Evolutionary conservation across 2,113 vertebrate species (phyloP).

Genomic region (Myotis brandtii): DNA sequence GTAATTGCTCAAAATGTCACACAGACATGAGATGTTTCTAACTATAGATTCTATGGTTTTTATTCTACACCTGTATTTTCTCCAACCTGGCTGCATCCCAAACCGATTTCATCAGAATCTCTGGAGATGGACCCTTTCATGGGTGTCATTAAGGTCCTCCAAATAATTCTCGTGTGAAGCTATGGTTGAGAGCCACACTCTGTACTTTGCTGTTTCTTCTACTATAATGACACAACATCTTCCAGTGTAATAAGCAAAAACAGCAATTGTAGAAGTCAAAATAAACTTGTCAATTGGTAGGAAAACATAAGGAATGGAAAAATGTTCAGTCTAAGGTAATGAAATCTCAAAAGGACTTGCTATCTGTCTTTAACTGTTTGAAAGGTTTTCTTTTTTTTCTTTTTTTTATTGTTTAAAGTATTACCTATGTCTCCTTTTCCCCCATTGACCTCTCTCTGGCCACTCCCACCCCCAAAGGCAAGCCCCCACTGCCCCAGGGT

Average conservation of each 20-base stretch:
- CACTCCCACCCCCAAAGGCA: too few species aligned
- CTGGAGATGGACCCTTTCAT: neutral
- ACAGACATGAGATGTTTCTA: neutral
- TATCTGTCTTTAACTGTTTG: neutral
- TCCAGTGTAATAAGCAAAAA: neutral
- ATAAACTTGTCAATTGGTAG: neutral
- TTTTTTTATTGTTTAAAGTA: too few species aligned
- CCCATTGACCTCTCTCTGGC: too few species aligned
- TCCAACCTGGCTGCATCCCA: neutral
- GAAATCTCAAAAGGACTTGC: neutral
- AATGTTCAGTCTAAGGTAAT: neutral
- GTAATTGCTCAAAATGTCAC: neutral
- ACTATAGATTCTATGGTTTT: neutral
- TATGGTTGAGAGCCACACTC: neutral
- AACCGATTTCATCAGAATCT: neutral
- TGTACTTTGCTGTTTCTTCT: neutral
- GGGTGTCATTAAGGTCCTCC: neutral
- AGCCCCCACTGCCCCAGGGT: too few species aligned
- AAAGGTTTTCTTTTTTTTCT: neutral
- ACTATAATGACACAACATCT: neutral
- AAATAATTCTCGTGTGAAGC: neutral
- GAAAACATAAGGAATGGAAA: constrained; percentile 35
- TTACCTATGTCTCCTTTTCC: too few species aligned
- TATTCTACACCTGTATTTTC: neutral
- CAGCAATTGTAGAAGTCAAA: neutral